Evolutionary conservation across 1,140 invertebrate species (phyloP).

Genomic region (Heliconius himera): DNA sequence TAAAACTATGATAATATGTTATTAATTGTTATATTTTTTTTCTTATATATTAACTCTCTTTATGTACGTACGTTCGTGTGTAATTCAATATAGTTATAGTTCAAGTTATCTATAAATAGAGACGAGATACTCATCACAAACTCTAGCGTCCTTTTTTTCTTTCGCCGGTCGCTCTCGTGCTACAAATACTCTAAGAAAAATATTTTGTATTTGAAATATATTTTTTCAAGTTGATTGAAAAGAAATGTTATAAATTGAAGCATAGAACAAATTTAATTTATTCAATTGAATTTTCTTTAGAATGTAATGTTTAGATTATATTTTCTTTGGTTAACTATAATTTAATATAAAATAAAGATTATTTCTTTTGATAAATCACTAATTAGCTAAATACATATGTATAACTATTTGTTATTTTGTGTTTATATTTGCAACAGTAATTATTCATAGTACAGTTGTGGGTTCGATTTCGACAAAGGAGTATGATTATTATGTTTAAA

Average conservation of each 20-base stretch:
- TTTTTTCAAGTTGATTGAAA: not conserved
- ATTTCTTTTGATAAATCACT: too few species aligned
- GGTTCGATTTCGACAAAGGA: too few species aligned
- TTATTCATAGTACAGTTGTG: too few species aligned
- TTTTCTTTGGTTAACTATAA: not conserved
- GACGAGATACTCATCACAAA: not conserved
- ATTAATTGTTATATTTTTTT: not conserved
- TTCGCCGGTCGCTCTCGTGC: not conserved
- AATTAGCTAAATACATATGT: too few species aligned
- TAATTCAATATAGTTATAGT: not conserved
- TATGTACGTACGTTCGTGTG: not conserved
- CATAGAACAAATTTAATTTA: not conserved
- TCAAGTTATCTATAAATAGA: not conserved
- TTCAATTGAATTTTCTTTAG: not conserved
- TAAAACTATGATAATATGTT: not conserved
- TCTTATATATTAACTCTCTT: not conserved
- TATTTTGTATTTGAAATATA: conserved; percentile 9
- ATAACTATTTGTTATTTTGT: too few species aligned
- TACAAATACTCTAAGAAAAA: conserved; percentile 18
- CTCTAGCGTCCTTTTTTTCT: not conserved
- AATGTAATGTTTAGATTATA: not conserved
- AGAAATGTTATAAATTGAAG: conserved; percentile 10
- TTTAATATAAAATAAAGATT: too few species aligned
- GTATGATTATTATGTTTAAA: too few species aligned
- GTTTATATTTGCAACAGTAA: too few species aligned